phyloP scores from a whole-genome alignment of 1,140 invertebrate genomes.

The Brachionus manjavacas region DNA sequence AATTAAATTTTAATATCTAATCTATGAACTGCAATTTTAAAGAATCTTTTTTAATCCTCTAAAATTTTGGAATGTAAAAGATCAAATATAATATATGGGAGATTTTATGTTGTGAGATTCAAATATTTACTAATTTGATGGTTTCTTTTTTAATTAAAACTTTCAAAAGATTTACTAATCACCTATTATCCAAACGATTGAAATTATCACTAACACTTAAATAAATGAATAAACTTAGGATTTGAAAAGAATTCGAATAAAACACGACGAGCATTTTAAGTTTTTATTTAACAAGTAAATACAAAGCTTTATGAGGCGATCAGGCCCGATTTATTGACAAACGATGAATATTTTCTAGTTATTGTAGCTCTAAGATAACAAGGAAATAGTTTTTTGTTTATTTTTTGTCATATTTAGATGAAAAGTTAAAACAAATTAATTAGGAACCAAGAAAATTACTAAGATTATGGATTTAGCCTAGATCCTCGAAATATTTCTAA shows the following conservation, averaged over 20 bases:
- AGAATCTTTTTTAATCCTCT: background rate
- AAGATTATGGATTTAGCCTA: background rate
- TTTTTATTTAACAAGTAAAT: background rate
- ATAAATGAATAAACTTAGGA: background rate
- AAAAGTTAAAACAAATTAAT: constrained; percentile 1
- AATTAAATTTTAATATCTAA: no score
- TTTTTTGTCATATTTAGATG: background rate
- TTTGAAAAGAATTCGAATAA: background rate
- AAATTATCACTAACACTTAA: background rate
- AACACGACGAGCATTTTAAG: background rate
- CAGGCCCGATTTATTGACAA: background rate
- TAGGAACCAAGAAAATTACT: background rate
- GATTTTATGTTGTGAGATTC: background rate
- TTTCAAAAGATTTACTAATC: background rate
- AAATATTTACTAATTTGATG: background rate
- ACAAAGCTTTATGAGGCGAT: background rate
- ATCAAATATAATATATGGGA: background rate
- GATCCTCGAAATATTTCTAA: background rate
- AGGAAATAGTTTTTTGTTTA: background rate
- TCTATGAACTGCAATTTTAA: background rate
- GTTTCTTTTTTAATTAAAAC: background rate
- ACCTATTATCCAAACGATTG: background rate
- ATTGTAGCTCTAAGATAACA: background rate
- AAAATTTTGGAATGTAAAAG: background rate
- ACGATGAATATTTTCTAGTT: background rate